Conservation (phyloP, 2,797 vertebrate species). For the Psittacula echo region DNA sequence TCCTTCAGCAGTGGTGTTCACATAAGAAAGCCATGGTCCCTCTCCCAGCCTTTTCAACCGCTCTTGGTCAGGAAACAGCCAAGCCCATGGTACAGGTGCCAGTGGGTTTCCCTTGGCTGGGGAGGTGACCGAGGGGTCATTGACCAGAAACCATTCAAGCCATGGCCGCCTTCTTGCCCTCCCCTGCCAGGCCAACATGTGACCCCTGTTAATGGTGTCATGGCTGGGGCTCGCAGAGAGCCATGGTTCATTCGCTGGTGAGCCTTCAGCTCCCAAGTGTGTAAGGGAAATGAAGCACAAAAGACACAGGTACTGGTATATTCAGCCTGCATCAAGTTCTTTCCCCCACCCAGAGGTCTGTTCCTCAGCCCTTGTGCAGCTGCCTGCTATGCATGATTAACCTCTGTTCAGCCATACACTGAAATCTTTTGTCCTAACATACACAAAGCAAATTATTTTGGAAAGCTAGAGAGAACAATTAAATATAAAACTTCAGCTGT, state of each 20-base stretch:
- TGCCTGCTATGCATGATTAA: conserved; percentile 91
- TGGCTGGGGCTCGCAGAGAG: background rate
- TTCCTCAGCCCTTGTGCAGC: conserved; percentile 80
- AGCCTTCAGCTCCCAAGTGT: conserved; percentile 23
- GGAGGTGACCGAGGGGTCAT: background rate
- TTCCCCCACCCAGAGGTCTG: conserved; percentile 75
- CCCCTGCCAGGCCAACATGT: background rate
- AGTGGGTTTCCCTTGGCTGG: background rate
- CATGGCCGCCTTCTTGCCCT: background rate
- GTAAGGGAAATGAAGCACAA: conserved; percentile 10
- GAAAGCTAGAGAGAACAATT: conserved; percentile 90
- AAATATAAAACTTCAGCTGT: conserved; percentile 83
- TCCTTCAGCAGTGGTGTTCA: background rate
- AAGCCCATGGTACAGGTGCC: background rate
- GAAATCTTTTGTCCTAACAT: conserved; percentile 97
- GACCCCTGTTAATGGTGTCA: background rate
- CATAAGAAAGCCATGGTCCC: background rate
- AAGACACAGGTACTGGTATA: conserved; percentile 79
- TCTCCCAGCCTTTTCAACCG: background rate
- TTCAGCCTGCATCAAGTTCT: conserved; percentile 69
- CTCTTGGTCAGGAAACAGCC: background rate
- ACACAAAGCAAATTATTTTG: conserved; percentile 99
- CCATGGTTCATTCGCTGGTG: background rate
- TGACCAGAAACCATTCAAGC: background rate
- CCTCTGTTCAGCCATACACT: conserved; percentile 92